A percentile compares a stretch with the other conserved stretches of the same genome.
Conservation (phyloP, 2,113 vertebrate species). For the Pogona vitticeps region DNA sequence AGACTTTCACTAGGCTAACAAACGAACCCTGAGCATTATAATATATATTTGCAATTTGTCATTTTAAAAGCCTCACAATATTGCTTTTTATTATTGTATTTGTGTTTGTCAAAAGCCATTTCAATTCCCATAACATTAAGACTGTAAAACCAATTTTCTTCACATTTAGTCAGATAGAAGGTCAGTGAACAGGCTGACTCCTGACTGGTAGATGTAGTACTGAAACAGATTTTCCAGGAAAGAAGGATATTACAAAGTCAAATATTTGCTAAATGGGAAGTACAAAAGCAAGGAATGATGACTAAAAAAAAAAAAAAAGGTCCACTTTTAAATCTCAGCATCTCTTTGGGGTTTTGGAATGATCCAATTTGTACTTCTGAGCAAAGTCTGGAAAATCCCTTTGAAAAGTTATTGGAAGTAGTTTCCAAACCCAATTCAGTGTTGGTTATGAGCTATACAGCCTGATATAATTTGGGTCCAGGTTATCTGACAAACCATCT, state of each 20-base stretch:
- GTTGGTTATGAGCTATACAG: too few relatives aligned
- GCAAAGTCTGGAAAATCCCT: background rate
- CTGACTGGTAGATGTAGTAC: background rate
- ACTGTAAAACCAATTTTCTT: slow-evolving; percentile 19
- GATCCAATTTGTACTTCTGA: background rate
- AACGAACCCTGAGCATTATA: background rate
- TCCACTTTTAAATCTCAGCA: too few relatives aligned
- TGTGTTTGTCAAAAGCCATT: background rate
- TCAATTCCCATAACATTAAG: background rate
- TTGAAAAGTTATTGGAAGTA: too few relatives aligned
- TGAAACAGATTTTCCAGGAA: background rate
- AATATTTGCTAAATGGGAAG: background rate
- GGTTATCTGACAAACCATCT: too few relatives aligned
- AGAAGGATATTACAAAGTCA: too few relatives aligned
- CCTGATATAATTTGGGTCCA: too few relatives aligned
- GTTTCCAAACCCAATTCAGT: too few relatives aligned
- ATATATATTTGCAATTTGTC: slow-evolving; percentile 1
- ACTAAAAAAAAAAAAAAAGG: background rate
- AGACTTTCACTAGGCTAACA: background rate
- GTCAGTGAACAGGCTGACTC: background rate
- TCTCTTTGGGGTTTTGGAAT: background rate
- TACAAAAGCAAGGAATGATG: background rate
- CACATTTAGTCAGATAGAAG: background rate
- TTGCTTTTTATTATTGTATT: slow-evolving; percentile 3
- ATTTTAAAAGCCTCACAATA: background rate